Percentiles rank a stretch among this genome's conserved stretches.
Evolutionary conservation across 2,113 vertebrate genomes (phyloP).

Genomic region (Lucifuga dentata): DNA sequence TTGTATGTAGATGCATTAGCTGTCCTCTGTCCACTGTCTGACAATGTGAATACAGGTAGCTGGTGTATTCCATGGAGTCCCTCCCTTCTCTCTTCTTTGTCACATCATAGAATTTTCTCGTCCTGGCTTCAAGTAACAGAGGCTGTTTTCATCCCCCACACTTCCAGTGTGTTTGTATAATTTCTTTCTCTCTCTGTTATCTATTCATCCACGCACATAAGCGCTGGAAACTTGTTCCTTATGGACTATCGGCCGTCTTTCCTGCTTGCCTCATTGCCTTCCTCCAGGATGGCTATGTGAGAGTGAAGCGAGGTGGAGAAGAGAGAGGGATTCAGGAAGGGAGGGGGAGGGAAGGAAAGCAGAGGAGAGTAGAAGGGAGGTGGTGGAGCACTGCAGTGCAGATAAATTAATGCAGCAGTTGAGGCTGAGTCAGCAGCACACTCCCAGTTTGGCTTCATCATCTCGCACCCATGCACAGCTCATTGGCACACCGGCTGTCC

Average conservation of each 20-base stretch:
- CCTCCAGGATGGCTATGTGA: conserved; percentile 57
- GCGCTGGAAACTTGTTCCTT: conserved; percentile 28
- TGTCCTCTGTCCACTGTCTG: conserved; percentile 9
- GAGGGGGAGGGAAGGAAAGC: conserved; percentile 32
- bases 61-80: conserved; percentile 7
- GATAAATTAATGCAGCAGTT: conserved; percentile 86
- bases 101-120: conserved; percentile 30
- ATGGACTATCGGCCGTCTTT: conserved; percentile 33
- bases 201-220: conserved; percentile 17
- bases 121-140: conserved; percentile 24
- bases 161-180: not conserved
- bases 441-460: conserved; percentile 76
- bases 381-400: conserved; percentile 85
- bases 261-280: conserved; percentile 14
- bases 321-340: not conserved
- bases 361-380: conserved; percentile 65
- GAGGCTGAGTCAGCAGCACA: conserved; percentile 85
- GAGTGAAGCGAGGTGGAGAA: conserved; percentile 57
- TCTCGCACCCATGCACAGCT: conserved; percentile 31
- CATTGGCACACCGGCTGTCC: conserved; percentile 19
- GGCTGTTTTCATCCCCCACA: conserved; percentile 4
- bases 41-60: too few relatives aligned
- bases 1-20: conserved; percentile 29
- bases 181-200: conserved; percentile 36
- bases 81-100: conserved; percentile 9